Evolutionary conservation across 2,113 vertebrate species (phyloP).

Genomic region (Corythornis vintsioides): DNA sequence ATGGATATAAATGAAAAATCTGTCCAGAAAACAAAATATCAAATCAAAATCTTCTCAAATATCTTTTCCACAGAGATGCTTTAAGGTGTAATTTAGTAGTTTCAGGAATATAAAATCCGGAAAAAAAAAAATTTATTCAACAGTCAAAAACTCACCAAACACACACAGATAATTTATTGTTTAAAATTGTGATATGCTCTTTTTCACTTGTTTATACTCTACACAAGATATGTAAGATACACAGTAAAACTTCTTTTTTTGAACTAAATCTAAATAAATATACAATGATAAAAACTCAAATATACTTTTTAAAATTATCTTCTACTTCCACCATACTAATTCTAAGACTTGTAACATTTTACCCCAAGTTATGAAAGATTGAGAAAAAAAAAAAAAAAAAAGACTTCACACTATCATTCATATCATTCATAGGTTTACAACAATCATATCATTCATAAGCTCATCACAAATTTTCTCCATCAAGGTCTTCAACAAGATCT

Average conservation of each 20-base stretch:
- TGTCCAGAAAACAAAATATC: neutral
- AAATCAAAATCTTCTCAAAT: neutral
- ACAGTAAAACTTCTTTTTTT: neutral
- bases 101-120: neutral
- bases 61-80: neutral
- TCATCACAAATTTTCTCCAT: neutral
- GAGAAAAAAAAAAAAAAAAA: neutral
- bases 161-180: too few relatives aligned
- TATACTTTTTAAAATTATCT: neutral
- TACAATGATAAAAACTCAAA: neutral
- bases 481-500: neutral
- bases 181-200: neutral
- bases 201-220: neutral
- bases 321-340: neutral
- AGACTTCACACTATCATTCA: neutral
- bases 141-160: neutral
- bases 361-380: neutral
- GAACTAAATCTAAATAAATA: neutral
- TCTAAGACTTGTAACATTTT: neutral
- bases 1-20: neutral
- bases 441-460: neutral
- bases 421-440: neutral
- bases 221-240: neutral
- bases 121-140: neutral
- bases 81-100: neutral